A percentile compares a stretch with the other conserved stretches of the same genome.
These are phyloP conservation scores for Tragulus kanchil DNA, from an alignment of 2,113 vertebrate species.

Conservation along the genomic window DNA sequence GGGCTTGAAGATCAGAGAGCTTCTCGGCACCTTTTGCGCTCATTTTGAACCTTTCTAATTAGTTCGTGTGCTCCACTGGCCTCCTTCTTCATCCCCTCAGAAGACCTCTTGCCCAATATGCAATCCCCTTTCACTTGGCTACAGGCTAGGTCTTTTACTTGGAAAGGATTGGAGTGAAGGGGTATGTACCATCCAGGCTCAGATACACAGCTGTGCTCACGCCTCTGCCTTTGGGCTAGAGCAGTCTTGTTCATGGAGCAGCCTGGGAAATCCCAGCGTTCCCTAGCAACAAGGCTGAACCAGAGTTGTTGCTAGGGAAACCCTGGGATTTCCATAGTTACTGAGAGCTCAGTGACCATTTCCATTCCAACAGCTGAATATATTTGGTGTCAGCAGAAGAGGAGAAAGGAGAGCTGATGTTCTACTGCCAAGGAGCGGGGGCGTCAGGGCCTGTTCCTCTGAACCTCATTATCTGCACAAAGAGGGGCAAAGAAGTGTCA, in stretches of 20 bases:
- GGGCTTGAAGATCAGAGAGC: not conserved
- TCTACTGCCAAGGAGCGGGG: not conserved
- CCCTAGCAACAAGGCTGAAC: conserved; percentile 79
- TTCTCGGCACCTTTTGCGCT: not conserved
- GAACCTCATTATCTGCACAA: conserved; percentile 20
- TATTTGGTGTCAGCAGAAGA: conserved; percentile 63
- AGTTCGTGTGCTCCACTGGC: not conserved
- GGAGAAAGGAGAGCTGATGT: conserved; percentile 42
- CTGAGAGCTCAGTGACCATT: conserved; percentile 60
- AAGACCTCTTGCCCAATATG: not conserved
- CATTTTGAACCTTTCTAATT: conserved; percentile 35
- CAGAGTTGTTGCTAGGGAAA: conserved; percentile 80
- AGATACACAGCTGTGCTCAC: not conserved
- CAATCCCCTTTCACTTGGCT: not conserved
- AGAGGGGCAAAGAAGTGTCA: not conserved
- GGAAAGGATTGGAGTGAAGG: not conserved
- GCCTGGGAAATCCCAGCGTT: conserved; percentile 74
- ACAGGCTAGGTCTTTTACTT: not conserved
- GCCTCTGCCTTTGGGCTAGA: not conserved
- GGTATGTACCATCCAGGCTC: not conserved
- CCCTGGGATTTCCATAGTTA: conserved; percentile 82
- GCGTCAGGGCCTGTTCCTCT: not conserved
- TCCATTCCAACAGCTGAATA: conserved; percentile 57
- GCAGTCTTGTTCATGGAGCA: conserved; percentile 31
- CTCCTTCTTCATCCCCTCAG: not conserved